A percentile compares a stretch with the other conserved stretches of the same genome.
These are phyloP conservation scores for Drosophila maculinotata DNA, from an alignment of 2,888 invertebrate species.

Conservation along the genomic window DNA sequence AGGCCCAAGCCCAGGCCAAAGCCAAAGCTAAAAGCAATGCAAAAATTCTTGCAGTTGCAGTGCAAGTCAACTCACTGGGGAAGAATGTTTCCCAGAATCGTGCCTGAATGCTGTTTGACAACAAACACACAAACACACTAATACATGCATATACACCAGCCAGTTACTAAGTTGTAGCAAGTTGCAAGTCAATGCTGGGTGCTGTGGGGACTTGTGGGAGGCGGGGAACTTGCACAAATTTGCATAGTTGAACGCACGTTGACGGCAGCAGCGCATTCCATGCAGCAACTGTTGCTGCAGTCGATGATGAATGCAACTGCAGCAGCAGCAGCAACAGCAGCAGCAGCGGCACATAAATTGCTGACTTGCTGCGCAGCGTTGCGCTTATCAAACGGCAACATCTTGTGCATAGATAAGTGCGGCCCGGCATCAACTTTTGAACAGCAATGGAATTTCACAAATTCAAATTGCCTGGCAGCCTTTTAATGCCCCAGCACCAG, in stretches of 20 bases:
- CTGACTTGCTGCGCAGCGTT: slow-evolving; percentile 61
- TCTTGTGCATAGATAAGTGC: slow-evolving; percentile 79
- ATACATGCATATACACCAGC: slow-evolving; percentile 32
- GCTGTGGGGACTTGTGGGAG: slow-evolving; percentile 6
- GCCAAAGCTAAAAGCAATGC: slow-evolving; percentile 55
- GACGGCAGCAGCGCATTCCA: slow-evolving; percentile 66
- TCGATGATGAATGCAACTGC: slow-evolving; percentile 71
- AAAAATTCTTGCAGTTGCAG: slow-evolving; percentile 52
- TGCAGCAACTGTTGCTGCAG: slow-evolving; percentile 64
- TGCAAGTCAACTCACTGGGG: slow-evolving; percentile 61
- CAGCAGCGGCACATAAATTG: slow-evolving; percentile 70
- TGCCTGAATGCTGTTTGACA: slow-evolving; percentile 83
- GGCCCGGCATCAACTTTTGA: slow-evolving; percentile 34
- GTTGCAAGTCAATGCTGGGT: slow-evolving; percentile 74
- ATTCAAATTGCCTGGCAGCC: slow-evolving; percentile 80
- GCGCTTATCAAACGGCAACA: slow-evolving; percentile 79
- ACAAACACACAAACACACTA: slow-evolving; percentile 55
- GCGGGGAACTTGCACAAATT: slow-evolving; percentile 65
- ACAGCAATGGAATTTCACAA: slow-evolving; percentile 77
- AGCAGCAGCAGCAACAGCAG: slow-evolving; percentile 27
- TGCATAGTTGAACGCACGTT: slow-evolving; percentile 78
- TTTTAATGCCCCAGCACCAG: slow-evolving; percentile 56
- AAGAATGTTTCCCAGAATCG: slow-evolving; percentile 82
- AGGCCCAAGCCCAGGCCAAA: slow-evolving; percentile 29
- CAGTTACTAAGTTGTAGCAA: slow-evolving; percentile 78